A percentile compares a stretch with the other conserved stretches of the same genome.
Conservation (phyloP, 2,888 invertebrate genomes). For the Diplazon laetatorius region DNA sequence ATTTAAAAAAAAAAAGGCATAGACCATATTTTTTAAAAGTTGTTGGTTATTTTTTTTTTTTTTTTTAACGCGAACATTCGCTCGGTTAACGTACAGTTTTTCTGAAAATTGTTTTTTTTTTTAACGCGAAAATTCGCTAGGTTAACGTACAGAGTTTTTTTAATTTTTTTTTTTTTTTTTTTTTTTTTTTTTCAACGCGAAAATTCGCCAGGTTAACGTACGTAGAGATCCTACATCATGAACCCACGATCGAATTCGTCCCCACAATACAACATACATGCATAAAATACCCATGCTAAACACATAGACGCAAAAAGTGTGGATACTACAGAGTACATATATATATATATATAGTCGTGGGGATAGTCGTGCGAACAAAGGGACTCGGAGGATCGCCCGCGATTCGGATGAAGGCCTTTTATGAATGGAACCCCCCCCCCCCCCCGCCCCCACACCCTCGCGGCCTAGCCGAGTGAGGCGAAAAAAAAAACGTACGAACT, state of each 20-base stretch:
- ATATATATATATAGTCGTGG: conserved; percentile 32
- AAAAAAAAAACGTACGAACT: conserved; percentile 53
- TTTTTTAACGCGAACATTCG: too few species aligned
- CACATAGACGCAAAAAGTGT: conserved; percentile 25
- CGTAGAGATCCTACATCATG: conserved; percentile 50
- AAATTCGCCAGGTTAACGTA: conserved; percentile 33
- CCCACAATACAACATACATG: conserved; percentile 10
- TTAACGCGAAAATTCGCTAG: too few species aligned
- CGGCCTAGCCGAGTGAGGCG: conserved; percentile 65
- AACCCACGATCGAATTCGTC: conserved; percentile 45
- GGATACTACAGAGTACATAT: conserved; percentile 6
- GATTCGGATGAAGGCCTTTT: conserved; percentile 67
- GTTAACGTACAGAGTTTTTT: neutral
- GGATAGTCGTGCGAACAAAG: conserved; percentile 65
- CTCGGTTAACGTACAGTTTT: too few species aligned
- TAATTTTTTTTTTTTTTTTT: too few species aligned
- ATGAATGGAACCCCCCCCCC: conserved; percentile 70
- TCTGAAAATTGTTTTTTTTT: too few species aligned
- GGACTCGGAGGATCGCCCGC: conserved; percentile 64
- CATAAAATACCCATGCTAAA: conserved; percentile 19
- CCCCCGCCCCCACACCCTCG: too few species aligned
- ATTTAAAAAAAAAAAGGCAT: too few species aligned
- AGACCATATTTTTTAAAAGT: too few species aligned
- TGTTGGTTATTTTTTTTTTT: too few species aligned
- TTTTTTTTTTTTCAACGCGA: neutral